A percentile compares a stretch with the other conserved stretches of the same genome.
Evolutionary conservation across 2,888 invertebrate genomes (phyloP).

Genomic region (Cantharis flavilabris): DNA sequence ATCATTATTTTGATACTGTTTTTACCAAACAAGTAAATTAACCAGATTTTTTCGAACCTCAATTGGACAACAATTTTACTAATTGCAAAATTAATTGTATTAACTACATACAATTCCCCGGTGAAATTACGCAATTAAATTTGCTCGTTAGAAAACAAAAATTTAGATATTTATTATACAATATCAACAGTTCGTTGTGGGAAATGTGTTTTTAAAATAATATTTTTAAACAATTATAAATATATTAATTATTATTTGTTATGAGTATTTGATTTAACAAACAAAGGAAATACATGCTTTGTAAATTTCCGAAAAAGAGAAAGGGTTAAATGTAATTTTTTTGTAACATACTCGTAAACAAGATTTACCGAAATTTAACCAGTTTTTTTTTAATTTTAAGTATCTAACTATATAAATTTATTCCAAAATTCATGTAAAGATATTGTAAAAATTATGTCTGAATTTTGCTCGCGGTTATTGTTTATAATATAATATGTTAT

Average conservation of each 20-base stretch:
- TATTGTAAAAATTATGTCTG: background rate
- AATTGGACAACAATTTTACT: background rate
- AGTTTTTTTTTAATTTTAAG: background rate
- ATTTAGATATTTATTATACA: background rate
- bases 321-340: background rate
- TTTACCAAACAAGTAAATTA: background rate
- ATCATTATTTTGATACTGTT: background rate
- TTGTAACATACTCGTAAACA: background rate
- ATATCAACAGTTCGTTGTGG: background rate
- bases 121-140: background rate
- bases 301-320: background rate
- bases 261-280: background rate
- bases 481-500: background rate
- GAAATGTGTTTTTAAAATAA: background rate
- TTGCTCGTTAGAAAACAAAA: background rate
- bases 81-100: background rate
- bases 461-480: background rate
- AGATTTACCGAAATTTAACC: background rate
- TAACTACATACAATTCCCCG: background rate
- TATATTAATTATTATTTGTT: background rate
- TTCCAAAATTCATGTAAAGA: background rate
- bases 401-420: background rate
- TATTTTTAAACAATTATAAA: background rate
- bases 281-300: background rate
- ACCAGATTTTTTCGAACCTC: background rate